A percentile compares a stretch with the other conserved stretches of the same genome.
Evolutionary conservation across 2,888 invertebrate genomes (phyloP).

Genomic region (Nomada fabriciana): DNA sequence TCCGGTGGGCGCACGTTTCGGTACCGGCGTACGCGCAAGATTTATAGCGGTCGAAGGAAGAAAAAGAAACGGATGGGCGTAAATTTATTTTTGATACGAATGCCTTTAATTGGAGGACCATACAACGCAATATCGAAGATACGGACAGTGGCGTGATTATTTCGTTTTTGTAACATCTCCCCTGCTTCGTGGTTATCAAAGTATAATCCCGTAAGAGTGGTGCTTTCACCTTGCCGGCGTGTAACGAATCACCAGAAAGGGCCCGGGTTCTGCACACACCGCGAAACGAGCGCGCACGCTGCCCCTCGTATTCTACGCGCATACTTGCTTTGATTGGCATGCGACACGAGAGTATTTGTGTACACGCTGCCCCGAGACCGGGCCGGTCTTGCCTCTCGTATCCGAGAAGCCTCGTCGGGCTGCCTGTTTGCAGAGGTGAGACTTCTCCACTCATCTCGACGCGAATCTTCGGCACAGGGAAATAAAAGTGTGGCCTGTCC

Average conservation of each 20-base stretch:
- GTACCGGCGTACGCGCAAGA: constrained; percentile 35
- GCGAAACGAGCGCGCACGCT: constrained; percentile 59
- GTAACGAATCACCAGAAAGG: constrained; percentile 74
- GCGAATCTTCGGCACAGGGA: constrained; percentile 40
- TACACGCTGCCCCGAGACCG: constrained; percentile 72
- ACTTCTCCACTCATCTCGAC: constrained; percentile 54
- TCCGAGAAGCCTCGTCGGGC: constrained; percentile 32
- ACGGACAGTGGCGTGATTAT: constrained; percentile 49
- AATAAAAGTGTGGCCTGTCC: constrained; percentile 56
- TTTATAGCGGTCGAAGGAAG: constrained; percentile 41
- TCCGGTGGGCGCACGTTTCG: constrained; percentile 9
- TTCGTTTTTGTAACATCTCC: constrained; percentile 59
- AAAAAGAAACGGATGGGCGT: constrained; percentile 25
- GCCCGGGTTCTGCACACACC: constrained; percentile 65
- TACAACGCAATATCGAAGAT: constrained; percentile 52
- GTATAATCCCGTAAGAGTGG: constrained; percentile 73
- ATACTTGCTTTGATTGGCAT: constrained; percentile 80
- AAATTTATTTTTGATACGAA: constrained; percentile 64
- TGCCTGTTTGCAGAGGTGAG: constrained; percentile 63
- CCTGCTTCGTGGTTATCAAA: constrained; percentile 70
- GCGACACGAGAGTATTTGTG: constrained; percentile 81
- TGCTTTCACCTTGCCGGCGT: constrained; percentile 72
- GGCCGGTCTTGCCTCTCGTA: constrained; percentile 47
- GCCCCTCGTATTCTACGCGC: constrained; percentile 66
- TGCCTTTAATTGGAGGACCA: constrained; percentile 62